Evolutionary conservation across 1,140 invertebrate genomes (phyloP), one percentile per base, ranked within the genome.

Genomic region (Charaxes varanes): DNA sequence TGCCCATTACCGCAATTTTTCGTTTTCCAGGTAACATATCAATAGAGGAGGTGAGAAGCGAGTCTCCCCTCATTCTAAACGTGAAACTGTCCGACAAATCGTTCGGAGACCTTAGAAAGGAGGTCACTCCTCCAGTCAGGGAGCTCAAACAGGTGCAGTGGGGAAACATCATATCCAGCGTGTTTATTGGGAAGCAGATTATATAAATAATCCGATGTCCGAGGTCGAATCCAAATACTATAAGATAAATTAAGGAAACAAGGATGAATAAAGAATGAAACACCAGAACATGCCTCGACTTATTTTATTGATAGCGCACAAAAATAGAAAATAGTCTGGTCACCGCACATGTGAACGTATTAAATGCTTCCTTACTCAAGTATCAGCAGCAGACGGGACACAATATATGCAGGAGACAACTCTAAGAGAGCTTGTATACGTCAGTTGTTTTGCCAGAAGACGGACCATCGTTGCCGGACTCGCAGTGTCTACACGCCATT

Each of bases 261-360:
- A 12, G 37, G 3, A 16, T 21, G 15, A 26, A 23, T 38, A 35
- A 22, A 26, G 47, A 68, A 62, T 55, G 53, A 67, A 70, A 62
- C 11, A 53, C 32, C 5, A 27, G 38, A 34, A 37, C 24, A 42
- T 38, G 49, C 58, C 50, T 64, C 43, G 46, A 67, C 58, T 64
- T 74, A 70, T 69, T 67, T 73, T 77, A 70, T 67, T 72, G 62
- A 68, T 67, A 65, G 62, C 63, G 67, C 65, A 76, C 51, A 67
- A 71, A 70, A 73, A 63, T 67, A 61, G n/a, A 64, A 73, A 74
- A 67, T 59, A 62, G 61, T 66, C 68, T 73, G 67, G 67, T 71
- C 69, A 70, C 64, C 62, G 66, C 63, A 69, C 59, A 44, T 51
- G 61, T 73, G 60, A 77, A 64, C 36, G 43, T 64, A 73, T 70